Evolutionary conservation across 2,113 vertebrate species (phyloP).

Genomic region (Neotragus pygmaeus): DNA sequence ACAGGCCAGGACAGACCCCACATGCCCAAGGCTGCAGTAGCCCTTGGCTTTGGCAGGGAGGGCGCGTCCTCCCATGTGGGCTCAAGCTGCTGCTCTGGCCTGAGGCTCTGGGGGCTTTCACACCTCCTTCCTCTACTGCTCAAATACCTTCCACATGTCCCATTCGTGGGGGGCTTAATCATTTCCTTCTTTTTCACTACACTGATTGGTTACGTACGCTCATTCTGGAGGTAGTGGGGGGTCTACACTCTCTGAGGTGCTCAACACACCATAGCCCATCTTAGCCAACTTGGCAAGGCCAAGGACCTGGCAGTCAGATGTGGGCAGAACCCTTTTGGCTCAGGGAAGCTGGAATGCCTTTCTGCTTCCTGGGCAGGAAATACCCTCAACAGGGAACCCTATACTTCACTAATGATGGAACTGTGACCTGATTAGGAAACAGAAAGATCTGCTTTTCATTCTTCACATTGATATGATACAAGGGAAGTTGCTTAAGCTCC

Average conservation of each 20-base stretch:
- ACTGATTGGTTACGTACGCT: slow-evolving; percentile 13
- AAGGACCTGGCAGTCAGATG: neutral
- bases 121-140: slow-evolving; percentile 26
- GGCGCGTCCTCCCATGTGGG: neutral
- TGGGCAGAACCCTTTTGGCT: neutral
- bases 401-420: neutral
- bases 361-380: neutral
- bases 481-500: neutral
- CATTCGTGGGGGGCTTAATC: neutral
- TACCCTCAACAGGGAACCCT: neutral
- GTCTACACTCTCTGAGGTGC: neutral
- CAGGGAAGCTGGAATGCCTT: neutral
- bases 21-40: accelerated
- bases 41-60: neutral
- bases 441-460: neutral
- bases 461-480: neutral
- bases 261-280: neutral
- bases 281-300: neutral
- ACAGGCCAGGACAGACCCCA: neutral
- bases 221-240: neutral
- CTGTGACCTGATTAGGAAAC: neutral
- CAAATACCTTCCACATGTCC: slow-evolving; percentile 39
- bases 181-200: neutral
- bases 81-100: neutral
- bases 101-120: neutral